A percentile compares a stretch with the other conserved stretches of the same genome.
Evolutionary conservation across 1,140 invertebrate species (phyloP).

Genomic region (Achroia grisella): DNA sequence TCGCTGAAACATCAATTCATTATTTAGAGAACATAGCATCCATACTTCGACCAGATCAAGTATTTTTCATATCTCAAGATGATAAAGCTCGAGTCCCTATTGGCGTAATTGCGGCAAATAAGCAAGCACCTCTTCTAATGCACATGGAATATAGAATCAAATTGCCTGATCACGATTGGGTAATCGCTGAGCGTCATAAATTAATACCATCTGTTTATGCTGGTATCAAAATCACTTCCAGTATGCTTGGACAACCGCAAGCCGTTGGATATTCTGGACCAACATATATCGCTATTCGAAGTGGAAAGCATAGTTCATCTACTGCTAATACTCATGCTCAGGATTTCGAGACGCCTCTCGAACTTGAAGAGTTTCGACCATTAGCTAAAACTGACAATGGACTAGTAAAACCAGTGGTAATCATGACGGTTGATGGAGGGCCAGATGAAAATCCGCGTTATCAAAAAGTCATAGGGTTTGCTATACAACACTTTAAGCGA

Average conservation of each 20-base stretch:
- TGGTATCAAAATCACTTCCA: constrained; percentile 27
- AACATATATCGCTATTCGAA: constrained; percentile 49
- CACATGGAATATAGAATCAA: constrained; percentile 54
- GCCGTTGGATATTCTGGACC: constrained; percentile 47
- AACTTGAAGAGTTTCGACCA: constrained; percentile 21
- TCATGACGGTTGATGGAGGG: constrained; percentile 20
- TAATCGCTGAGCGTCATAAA: constrained; percentile 50
- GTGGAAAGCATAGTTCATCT: constrained; percentile 29
- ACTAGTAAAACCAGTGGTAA: constrained; percentile 20
- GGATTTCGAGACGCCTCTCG: constrained; percentile 24
- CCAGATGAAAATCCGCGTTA: constrained; percentile 27
- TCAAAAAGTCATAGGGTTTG: constrained; percentile 30
- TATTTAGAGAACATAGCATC: constrained; percentile 20
- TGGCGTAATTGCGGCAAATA: constrained; percentile 35
- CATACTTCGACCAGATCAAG: constrained; percentile 26
- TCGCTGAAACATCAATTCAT: constrained; percentile 29
- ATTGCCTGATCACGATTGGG: constrained; percentile 21
- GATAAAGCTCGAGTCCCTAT: constrained; percentile 31
- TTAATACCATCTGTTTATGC: constrained; percentile 59
- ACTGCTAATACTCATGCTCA: constrained; percentile 26
- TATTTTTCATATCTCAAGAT: constrained; percentile 35
- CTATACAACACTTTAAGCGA: constrained; percentile 28
- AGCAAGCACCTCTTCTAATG: constrained; percentile 48
- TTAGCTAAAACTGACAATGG: constrained; percentile 15
- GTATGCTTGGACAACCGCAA: constrained; percentile 23